A percentile compares a stretch with the other conserved stretches of the same genome.
Conservation (phyloP, 1,140 invertebrate genomes). For the Drosophila quadrilineata region DNA sequence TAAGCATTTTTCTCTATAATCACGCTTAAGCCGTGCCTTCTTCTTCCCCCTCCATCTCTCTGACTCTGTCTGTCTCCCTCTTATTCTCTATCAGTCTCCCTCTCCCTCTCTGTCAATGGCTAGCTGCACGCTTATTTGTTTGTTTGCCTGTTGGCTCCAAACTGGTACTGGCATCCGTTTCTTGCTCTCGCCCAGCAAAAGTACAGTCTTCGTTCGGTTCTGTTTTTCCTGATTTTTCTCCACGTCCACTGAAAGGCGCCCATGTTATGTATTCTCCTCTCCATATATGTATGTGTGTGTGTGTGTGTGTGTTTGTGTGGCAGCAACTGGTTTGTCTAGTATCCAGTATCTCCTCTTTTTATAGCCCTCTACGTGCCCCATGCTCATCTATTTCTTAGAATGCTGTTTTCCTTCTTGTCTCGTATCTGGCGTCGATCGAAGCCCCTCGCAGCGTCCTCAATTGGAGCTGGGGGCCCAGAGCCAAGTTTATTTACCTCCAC, state of each 20-base stretch:
- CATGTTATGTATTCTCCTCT: too few relatives aligned
- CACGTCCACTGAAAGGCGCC: constrained; percentile 19
- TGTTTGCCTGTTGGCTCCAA: constrained; percentile 73
- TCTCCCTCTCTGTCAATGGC: constrained; percentile 44
- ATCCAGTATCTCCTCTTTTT: constrained; percentile 51
- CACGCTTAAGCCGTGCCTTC: constrained; percentile 46
- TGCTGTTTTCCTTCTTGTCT: constrained; percentile 59
- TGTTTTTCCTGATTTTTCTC: constrained; percentile 73
- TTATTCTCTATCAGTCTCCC: too few relatives aligned
- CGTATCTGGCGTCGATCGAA: constrained; percentile 50
- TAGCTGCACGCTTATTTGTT: constrained; percentile 73
- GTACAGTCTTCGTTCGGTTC: constrained; percentile 60
- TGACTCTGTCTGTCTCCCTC: constrained; percentile 56
- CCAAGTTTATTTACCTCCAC: constrained; percentile 64
- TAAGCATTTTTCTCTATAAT: constrained; percentile 55
- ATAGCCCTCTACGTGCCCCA: constrained; percentile 28
- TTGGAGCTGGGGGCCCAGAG: constrained; percentile 27
- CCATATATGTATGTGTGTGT: constrained; percentile 16
- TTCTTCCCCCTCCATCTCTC: constrained; percentile 8
- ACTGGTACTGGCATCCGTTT: constrained; percentile 62
- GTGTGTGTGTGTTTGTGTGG: constrained; percentile 11
- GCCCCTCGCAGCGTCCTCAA: too few relatives aligned
- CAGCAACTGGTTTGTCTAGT: constrained; percentile 74
- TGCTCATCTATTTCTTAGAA: constrained; percentile 65
- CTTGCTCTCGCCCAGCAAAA: constrained; percentile 14